phyloP scores from a whole-genome alignment of 1,140 invertebrate genomes.

The Ceratosolen fusciceps region DNA sequence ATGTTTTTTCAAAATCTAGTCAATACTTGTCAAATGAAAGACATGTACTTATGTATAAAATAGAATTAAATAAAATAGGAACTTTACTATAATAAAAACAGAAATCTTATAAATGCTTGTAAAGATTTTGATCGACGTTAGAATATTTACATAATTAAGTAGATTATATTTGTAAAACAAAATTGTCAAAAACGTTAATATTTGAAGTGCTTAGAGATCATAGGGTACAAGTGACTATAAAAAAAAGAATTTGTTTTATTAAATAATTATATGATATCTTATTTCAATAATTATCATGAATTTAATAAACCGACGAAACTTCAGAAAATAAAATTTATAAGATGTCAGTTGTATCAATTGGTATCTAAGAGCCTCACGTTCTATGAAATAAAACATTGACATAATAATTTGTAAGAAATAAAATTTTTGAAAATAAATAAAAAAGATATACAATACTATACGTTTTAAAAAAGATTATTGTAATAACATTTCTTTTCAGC shows the following conservation, averaged over 20 bases:
- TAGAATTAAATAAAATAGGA: slow-evolving; percentile 40
- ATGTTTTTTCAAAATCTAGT: slow-evolving; percentile 38
- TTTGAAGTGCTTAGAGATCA: slow-evolving; percentile 9
- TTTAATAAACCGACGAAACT: not conserved
- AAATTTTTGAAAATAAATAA: slow-evolving; percentile 51
- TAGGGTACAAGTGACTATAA: not conserved
- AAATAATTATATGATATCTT: no score
- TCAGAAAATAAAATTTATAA: not conserved
- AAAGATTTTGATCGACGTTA: slow-evolving; percentile 23
- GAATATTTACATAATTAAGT: slow-evolving; percentile 43
- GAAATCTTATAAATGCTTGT: slow-evolving; percentile 36
- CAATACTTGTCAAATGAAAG: slow-evolving; percentile 32
- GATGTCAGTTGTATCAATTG: slow-evolving; percentile 3
- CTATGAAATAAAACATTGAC: slow-evolving; percentile 38
- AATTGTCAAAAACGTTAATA: slow-evolving; percentile 41
- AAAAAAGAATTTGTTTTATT: not conserved
- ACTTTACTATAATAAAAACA: slow-evolving; percentile 47
- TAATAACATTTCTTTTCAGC: not conserved
- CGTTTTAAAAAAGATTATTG: not conserved
- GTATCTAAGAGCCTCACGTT: slow-evolving; percentile 23
- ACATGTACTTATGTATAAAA: slow-evolving; percentile 60
- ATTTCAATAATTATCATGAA: no score
- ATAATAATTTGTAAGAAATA: slow-evolving; percentile 62
- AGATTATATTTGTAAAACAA: slow-evolving; percentile 47
- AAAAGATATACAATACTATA: slow-evolving; percentile 4